Evolutionary conservation across 2,888 invertebrate species (phyloP).

Genomic region (Cactoblastis cactorum): DNA sequence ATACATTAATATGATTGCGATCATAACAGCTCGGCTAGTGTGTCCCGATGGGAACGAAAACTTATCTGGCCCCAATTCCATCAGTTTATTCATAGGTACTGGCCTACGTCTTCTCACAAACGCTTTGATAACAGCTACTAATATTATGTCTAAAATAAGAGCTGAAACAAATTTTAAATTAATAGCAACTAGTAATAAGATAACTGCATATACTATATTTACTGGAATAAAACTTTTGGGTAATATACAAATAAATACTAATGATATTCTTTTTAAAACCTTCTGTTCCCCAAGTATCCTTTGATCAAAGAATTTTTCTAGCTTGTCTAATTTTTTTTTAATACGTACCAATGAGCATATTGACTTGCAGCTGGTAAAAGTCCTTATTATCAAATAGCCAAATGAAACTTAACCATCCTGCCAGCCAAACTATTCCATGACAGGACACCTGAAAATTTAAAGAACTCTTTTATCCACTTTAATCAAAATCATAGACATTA

Average conservation of each 20-base stretch:
- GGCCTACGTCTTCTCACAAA: constrained; percentile 88
- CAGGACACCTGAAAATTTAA: constrained; percentile 84
- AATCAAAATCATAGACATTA: too few relatives aligned
- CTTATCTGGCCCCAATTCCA: constrained; percentile 90
- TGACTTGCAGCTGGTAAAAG: constrained; percentile 90
- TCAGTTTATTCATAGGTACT: constrained; percentile 82
- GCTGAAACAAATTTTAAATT: constrained; percentile 75
- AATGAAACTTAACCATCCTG: constrained; percentile 86
- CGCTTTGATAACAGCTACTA: constrained; percentile 89
- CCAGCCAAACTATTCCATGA: constrained; percentile 93
- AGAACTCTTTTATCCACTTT: not conserved
- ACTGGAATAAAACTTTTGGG: too few relatives aligned
- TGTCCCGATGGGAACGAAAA: constrained; percentile 97
- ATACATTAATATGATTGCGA: constrained; percentile 85
- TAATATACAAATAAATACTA: too few relatives aligned
- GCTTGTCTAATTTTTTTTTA: too few relatives aligned
- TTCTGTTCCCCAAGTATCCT: too few relatives aligned
- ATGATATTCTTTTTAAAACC: too few relatives aligned
- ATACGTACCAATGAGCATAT: constrained; percentile 88
- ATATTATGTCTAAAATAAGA: constrained; percentile 87
- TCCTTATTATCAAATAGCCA: constrained; percentile 85
- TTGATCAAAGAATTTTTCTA: too few relatives aligned
- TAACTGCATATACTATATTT: too few relatives aligned
- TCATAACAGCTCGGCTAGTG: constrained; percentile 88
- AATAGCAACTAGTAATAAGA: too few relatives aligned